Evolutionary conservation across 2,888 invertebrate genomes (phyloP).

Genomic region (Polia nebulosa): DNA sequence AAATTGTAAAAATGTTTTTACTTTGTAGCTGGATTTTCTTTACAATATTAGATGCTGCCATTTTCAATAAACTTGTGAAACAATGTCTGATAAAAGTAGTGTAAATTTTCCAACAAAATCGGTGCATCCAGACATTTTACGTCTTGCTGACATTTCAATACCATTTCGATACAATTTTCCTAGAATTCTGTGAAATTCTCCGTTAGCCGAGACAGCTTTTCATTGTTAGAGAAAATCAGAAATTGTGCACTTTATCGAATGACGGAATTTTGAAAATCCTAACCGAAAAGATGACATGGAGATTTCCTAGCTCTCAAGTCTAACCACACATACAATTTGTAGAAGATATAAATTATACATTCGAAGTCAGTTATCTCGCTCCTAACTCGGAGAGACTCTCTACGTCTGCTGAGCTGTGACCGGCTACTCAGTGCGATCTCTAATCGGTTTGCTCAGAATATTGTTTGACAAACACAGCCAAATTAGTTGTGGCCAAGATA

Average conservation of each 20-base stretch:
- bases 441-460: constrained; percentile 73
- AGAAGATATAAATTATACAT: constrained; percentile 60
- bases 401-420: constrained; percentile 56
- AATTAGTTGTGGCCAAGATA: constrained; percentile 66
- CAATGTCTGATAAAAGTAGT: constrained; percentile 24
- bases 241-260: constrained; percentile 24
- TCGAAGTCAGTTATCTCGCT: constrained; percentile 54
- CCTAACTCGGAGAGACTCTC: constrained; percentile 53
- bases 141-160: constrained; percentile 28
- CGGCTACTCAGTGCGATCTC: constrained; percentile 65
- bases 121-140: constrained; percentile 23
- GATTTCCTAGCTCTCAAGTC: background rate
- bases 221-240: constrained; percentile 29
- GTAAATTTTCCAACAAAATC: constrained; percentile 14
- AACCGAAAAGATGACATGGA: background rate
- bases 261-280: constrained; percentile 21
- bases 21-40: background rate
- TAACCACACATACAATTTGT: too few relatives aligned
- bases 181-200: constrained; percentile 27
- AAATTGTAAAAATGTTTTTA: constrained; percentile 21
- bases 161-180: constrained; percentile 18
- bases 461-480: constrained; percentile 69
- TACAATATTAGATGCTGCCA: constrained; percentile 4
- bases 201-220: constrained; percentile 8
- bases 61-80: constrained; percentile 36